These are phyloP conservation scores for Amiota minor DNA, from an alignment of 2,888 invertebrate genomes.

Conservation along the genomic window DNA sequence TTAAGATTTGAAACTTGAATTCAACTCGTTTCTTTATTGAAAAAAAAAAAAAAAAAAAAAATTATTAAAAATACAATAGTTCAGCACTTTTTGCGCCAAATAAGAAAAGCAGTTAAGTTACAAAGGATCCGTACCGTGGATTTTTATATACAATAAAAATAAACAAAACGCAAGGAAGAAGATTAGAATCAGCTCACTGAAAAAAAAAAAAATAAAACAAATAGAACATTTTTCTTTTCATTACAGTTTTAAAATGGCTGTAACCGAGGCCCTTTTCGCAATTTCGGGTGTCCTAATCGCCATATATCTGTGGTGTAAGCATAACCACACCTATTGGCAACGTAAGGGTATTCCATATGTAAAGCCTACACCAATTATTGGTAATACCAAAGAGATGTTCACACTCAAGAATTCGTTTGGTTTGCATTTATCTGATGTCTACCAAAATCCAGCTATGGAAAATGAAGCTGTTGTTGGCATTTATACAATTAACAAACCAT, in stretches of 20 bases:
- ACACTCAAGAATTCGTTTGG: slow-evolving; percentile 62
- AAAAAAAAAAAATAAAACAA: not conserved
- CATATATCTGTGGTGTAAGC: slow-evolving; percentile 70
- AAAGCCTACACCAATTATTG: slow-evolving; percentile 71
- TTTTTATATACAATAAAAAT: too few relatives aligned
- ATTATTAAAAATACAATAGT: too few relatives aligned
- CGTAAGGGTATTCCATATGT: slow-evolving; percentile 70
- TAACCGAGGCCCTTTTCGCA: slow-evolving; percentile 55
- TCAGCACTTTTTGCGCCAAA: too few relatives aligned
- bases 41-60: too few relatives aligned
- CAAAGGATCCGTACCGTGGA: too few relatives aligned
- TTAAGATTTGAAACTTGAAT: too few relatives aligned
- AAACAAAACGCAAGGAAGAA: too few relatives aligned
- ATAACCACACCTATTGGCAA: slow-evolving; percentile 66
- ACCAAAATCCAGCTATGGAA: slow-evolving; percentile 61
- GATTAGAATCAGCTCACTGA: too few relatives aligned
- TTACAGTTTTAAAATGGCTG: slow-evolving; percentile 72
- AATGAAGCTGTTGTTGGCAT: slow-evolving; percentile 70
- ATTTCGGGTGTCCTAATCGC: slow-evolving; percentile 47
- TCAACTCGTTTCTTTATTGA: too few relatives aligned
- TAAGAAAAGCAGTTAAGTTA: too few relatives aligned
- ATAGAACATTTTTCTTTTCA: slow-evolving; percentile 68
- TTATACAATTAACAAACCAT: slow-evolving; percentile 73
- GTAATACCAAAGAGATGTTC: slow-evolving; percentile 71
- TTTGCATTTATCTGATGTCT: slow-evolving; percentile 69